Evolutionary conservation across 1,140 invertebrate genomes (phyloP).

Genomic region (Drosophila lacertosa): DNA sequence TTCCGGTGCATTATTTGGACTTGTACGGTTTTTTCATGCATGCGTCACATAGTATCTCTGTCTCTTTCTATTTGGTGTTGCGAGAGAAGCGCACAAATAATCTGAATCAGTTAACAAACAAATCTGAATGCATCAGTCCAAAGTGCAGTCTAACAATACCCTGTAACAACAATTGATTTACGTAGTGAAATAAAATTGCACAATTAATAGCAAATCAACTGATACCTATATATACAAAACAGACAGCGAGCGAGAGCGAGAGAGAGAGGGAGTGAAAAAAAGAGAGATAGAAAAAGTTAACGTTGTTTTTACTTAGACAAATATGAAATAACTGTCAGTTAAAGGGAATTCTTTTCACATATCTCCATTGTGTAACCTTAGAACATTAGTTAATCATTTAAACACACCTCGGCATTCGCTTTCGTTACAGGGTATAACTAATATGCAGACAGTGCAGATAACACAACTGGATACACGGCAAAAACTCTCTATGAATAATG

Average conservation of each 20-base stretch:
- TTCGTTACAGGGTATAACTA: constrained; percentile 18
- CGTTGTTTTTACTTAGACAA: background rate
- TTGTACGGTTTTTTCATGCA: constrained; percentile 19
- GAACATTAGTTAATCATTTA: no score
- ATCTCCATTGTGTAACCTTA: no score
- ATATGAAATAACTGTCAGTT: background rate
- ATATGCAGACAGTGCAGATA: constrained; percentile 38
- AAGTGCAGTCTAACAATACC: constrained; percentile 6
- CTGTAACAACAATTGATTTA: background rate
- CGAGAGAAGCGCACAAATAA: background rate
- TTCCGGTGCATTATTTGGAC: constrained; percentile 31
- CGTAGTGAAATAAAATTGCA: background rate
- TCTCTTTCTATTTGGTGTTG: background rate
- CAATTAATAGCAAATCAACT: background rate
- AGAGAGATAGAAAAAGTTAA: no score
- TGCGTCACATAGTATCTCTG: constrained; percentile 11
- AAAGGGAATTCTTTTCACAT: no score
- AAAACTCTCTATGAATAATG: constrained; percentile 38
- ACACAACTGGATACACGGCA: constrained; percentile 28
- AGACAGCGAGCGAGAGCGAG: no score
- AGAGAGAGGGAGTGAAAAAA: background rate
- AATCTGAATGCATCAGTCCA: background rate
- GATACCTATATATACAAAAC: background rate
- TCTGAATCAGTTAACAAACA: constrained; percentile 12
- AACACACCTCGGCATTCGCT: no score